phyloP scores from a whole-genome alignment of 2,888 invertebrate genomes.

The Caenorhabditis becei region DNA sequence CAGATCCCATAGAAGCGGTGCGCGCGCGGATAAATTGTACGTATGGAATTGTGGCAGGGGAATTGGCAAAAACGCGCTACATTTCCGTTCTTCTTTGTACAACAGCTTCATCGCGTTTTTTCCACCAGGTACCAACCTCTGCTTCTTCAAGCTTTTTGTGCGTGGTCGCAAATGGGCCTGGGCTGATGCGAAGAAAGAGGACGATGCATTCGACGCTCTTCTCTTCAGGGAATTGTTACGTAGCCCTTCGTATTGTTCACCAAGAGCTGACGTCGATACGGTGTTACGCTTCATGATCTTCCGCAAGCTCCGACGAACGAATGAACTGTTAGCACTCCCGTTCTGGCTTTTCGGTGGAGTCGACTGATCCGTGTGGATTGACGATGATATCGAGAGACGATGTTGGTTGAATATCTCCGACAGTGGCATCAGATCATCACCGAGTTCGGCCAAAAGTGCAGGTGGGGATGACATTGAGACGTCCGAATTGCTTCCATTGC shows the following conservation, averaged over 20 bases:
- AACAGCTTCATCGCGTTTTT: neutral
- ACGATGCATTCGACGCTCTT: constrained; percentile 52
- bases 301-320: constrained; percentile 54
- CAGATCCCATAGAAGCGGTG: constrained; percentile 1
- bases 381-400: constrained; percentile 41
- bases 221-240: constrained; percentile 46
- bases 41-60: neutral
- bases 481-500: neutral
- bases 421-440: constrained; percentile 47
- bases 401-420: constrained; percentile 49
- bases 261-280: constrained; percentile 37
- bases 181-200: constrained; percentile 55
- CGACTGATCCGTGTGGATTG: constrained; percentile 33
- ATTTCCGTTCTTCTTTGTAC: neutral
- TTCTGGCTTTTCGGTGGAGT: constrained; percentile 23
- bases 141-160: constrained; percentile 60
- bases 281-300: constrained; percentile 58
- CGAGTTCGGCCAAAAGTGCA: constrained; percentile 23
- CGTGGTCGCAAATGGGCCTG: constrained; percentile 55
- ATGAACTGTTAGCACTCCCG: constrained; percentile 27
- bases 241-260: constrained; percentile 34
- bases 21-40: constrained; percentile 3
- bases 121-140: constrained; percentile 52
- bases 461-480: constrained; percentile 32
- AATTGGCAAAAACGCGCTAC: neutral